These are phyloP conservation scores for Eupithecia subfuscata DNA, from an alignment of 2,888 invertebrate species.

Conservation along the genomic window DNA sequence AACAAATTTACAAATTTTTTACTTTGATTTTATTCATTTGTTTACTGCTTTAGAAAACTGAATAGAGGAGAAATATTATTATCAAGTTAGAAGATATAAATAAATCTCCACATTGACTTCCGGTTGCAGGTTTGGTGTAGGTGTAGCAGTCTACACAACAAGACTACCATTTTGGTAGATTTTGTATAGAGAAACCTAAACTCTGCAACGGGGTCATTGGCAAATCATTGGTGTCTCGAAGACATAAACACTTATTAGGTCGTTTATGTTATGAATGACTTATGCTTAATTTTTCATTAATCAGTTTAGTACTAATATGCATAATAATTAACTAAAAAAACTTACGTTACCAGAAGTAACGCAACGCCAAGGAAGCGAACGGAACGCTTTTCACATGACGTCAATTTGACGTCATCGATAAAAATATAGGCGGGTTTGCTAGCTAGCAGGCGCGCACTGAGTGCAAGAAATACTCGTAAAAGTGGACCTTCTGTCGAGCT, in stretches of 20 bases:
- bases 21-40: background rate
- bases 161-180: conserved; percentile 23
- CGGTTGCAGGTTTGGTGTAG: background rate
- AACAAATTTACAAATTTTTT: background rate
- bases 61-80: too few species aligned
- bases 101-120: background rate
- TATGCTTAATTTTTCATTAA: background rate
- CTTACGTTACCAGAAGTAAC: too few species aligned
- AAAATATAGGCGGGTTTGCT: conserved; percentile 63
- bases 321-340: background rate
- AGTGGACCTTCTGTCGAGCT: conserved; percentile 54
- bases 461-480: conserved; percentile 48
- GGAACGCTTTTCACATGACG: conserved; percentile 56
- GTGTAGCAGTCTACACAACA: conserved; percentile 22
- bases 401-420: conserved; percentile 70
- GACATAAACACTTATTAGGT: background rate
- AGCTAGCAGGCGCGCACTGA: conserved; percentile 46
- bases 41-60: background rate
- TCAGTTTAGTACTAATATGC: too few species aligned
- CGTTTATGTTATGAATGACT: background rate
- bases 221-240: background rate
- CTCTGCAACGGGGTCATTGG: background rate
- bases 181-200: background rate
- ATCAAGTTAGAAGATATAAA: background rate
- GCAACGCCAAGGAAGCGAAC: conserved; percentile 43